These are phyloP conservation scores for Caenorhabditis sp. DNA, from an alignment of 2,888 invertebrate species.

Conservation along the genomic window DNA sequence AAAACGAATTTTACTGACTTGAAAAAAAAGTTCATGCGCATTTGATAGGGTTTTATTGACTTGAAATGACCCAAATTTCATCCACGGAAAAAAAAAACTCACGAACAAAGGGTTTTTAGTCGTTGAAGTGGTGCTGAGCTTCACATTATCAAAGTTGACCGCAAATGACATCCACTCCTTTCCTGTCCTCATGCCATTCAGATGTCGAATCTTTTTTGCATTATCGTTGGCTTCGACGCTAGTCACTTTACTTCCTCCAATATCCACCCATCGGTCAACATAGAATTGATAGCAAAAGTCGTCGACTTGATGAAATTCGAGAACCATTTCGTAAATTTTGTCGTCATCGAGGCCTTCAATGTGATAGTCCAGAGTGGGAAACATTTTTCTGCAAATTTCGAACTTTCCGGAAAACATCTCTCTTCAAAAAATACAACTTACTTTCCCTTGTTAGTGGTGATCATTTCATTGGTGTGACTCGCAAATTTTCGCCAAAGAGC, in stretches of 20 bases:
- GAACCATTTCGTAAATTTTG: conserved; percentile 82
- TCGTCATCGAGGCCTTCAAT: conserved; percentile 83
- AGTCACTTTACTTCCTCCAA: conserved; percentile 51
- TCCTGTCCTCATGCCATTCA: conserved; percentile 40
- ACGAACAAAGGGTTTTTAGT: too few relatives aligned
- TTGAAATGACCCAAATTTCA: too few relatives aligned
- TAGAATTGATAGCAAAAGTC: conserved; percentile 62
- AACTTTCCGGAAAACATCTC: neutral
- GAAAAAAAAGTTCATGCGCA: too few relatives aligned
- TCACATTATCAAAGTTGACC: conserved; percentile 61
- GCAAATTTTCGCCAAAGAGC: conserved; percentile 94
- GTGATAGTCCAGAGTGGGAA: conserved; percentile 84
- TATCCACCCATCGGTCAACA: conserved; percentile 55
- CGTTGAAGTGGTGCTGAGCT: conserved; percentile 64
- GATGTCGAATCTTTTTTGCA: conserved; percentile 34
- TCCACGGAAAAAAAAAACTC: neutral
- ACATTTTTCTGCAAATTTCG: conserved; percentile 84
- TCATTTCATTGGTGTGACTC: conserved; percentile 96
- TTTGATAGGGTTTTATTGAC: too few relatives aligned
- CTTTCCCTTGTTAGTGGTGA: conserved; percentile 97
- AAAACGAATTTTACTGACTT: too few relatives aligned
- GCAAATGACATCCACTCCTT: conserved; percentile 48
- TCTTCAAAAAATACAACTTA: too few relatives aligned
- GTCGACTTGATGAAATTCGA: conserved; percentile 78
- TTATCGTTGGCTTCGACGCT: conserved; percentile 5